Evolutionary conservation across 2,113 vertebrate species (phyloP).

Genomic region (Odocoileus virginianus): DNA sequence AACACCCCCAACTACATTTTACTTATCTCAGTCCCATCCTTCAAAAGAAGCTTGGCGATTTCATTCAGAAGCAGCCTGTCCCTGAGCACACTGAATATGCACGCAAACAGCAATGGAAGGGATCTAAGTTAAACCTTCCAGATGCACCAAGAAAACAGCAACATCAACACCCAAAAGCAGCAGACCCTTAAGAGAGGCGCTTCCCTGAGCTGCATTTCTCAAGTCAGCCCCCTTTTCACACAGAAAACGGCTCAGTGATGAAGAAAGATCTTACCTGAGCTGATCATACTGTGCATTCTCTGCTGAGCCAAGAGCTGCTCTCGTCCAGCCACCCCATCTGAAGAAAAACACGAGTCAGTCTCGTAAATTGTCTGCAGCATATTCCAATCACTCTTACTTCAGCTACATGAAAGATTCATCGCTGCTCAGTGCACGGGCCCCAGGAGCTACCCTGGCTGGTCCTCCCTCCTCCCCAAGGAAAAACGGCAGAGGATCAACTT

Average conservation of each 20-base stretch:
- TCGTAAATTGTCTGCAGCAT: conserved; percentile 99
- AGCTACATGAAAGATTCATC: conserved; percentile 87
- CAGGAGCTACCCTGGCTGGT: conserved; percentile 82
- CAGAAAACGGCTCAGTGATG: background rate
- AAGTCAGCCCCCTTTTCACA: conserved; percentile 20
- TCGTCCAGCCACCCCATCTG: conserved; percentile 92
- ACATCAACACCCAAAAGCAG: conserved; percentile 48
- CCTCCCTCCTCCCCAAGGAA: conserved; percentile 83
- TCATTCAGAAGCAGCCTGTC: conserved; percentile 63
- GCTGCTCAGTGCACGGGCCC: conserved; percentile 84
- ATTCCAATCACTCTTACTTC: conserved; percentile 91
- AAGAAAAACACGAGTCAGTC: conserved; percentile 97
- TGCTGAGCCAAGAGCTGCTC: conserved; percentile 89
- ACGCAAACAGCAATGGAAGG: conserved; percentile 53
- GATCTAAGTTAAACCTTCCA: conserved; percentile 60
- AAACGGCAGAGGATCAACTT: conserved; percentile 48
- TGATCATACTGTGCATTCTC: conserved; percentile 97
- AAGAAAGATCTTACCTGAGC: conserved; percentile 90
- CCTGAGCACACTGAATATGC: conserved; percentile 36
- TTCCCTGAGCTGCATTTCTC: conserved; percentile 30
- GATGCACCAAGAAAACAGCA: conserved; percentile 53
- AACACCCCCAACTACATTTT: conserved; percentile 65
- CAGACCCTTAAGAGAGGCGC: conserved; percentile 25
- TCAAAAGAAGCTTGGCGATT: conserved; percentile 59
- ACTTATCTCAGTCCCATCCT: conserved; percentile 43